Base-by-base conservation (phyloP, 1,140 invertebrate species). In the Hylaeus anthracinus region DNA sequence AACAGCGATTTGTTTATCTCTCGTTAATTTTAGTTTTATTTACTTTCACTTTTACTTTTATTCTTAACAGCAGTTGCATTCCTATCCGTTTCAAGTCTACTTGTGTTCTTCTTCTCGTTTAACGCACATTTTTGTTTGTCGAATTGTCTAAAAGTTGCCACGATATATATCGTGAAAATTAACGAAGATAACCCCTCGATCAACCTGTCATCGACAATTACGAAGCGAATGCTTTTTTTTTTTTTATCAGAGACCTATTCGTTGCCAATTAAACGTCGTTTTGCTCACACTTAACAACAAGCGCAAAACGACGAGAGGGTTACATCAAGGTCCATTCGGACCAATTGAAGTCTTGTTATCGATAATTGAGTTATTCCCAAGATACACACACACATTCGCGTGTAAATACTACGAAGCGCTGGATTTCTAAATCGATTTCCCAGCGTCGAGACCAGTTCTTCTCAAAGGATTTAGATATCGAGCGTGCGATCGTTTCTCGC, bases 331-430 rank as follows among this genome's bases (percentile, higher is more conserved):
- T n/a, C 14, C 15, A 5, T n/a, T 43, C 8, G 37, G 15, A 26
- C 9, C 26, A 15, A 70, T n/a, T 43, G 12, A 43, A 71, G 37
- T 41, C 3, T 58, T 48, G 39, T 10, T 9, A 2, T 14, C 10
- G 55, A 71, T 55, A 43, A 71, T 71, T 71, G 53, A 58, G 69
- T 71, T 71, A 71, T 58, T 58, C 69, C 39, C 69, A 9, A 43
- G 39, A 58, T 71, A 15, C 53, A 26, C 26, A 26, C 26, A 26
- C 26, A 39, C 37, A 53, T 48, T 6, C 1, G 15, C 43, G 41
- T 61, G n/a, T 63, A n/a, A 41, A 37, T 41, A 45, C 4, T 0
- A 64, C 41, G 41, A 2, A 14, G 1, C 6, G 3, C 63, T 3
- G 14, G 4, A 43, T n/a, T n/a, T 45, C 41, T 43, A 64, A 43